phyloP scores from a whole-genome alignment of 2,113 vertebrate genomes.

The Jaculus jaculus region DNA sequence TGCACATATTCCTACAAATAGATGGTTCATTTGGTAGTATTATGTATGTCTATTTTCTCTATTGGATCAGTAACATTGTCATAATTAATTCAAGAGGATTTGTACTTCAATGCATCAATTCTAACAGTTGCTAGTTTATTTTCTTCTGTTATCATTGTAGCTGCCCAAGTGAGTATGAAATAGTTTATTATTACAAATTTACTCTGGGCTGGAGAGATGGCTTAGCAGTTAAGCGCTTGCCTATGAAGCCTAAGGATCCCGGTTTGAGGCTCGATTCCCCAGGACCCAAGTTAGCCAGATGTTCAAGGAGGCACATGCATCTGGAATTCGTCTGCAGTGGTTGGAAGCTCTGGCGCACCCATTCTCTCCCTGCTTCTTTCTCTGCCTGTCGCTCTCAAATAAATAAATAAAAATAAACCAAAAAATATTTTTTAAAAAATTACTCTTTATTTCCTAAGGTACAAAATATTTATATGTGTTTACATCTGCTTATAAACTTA shows the following conservation, averaged over 20 bases:
- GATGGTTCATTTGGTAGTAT: neutral
- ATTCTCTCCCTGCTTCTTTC: too few species aligned
- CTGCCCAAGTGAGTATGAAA: neutral
- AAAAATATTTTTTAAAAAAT: too few species aligned
- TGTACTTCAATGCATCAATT: neutral
- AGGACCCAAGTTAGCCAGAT: too few species aligned
- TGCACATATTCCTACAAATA: neutral
- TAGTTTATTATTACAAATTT: neutral
- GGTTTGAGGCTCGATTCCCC: too few species aligned
- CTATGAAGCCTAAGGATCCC: too few species aligned
- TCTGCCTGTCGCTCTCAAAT: too few species aligned
- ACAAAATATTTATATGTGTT: neutral
- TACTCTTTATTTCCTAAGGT: neutral
- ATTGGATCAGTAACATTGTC: neutral
- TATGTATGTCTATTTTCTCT: neutral
- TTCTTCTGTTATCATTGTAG: neutral
- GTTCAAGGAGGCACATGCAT: too few species aligned
- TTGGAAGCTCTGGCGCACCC: too few species aligned
- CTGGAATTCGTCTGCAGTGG: too few species aligned
- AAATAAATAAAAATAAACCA: too few species aligned
- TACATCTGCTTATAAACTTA: neutral
- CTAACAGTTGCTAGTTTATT: neutral
- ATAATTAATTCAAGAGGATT: neutral
- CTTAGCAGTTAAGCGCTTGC: too few species aligned
- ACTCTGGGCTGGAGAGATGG: too few species aligned